Evolutionary conservation across 1,140 invertebrate genomes (phyloP), one percentile per base, ranked within the genome.

Genomic region (Venustaconcha ellipsiformis): DNA sequence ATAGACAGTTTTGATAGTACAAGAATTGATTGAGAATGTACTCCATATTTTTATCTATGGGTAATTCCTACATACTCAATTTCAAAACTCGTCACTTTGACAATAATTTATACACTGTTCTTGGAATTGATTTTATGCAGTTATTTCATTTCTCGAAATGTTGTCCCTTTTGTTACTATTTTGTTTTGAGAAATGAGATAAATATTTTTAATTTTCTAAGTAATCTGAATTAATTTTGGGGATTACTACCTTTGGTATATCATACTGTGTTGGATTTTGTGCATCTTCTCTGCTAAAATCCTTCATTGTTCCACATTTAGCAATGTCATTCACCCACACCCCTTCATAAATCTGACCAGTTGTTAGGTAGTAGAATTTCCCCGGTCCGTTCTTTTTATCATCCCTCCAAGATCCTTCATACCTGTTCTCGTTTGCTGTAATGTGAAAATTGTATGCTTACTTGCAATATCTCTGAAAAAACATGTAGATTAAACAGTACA

Each of bases 401-500:
- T 89, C 83, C 67, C 86, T 84, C 89, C 89, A 91, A 48, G 86
- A 84, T 14, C 90, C 90, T 79, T 90, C 88, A 84, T 91, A 90
- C 59, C 89, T 74, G 74, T 91, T 90, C 77, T 89, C 89, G 86
- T 90, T 90, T 30, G 85, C 89, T 90, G 78, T 37, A 80, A 78
- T 8, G 69, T 59, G 58, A 72, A 62, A 69, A 71, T 23, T 63
- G 37, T 48, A 48, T 48, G 37, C 37, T 48, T 48, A 48, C 0
- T 48, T 48, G 11, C 37, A 48, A 48, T 48, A 48, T 48, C 4
- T 48, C 37, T 48, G 4, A 48, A 48, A 6, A 48, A 48, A 48
- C 37, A 11, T 11, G 37, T 48, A 8, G 5, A 48, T 48, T 48
- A 48, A 48, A 48, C 37, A 48, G 37, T 8, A 48, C 37, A 0